These are phyloP conservation scores for Heloderma charlesbogerti DNA, from an alignment of 2,113 vertebrate species.

Conservation along the genomic window DNA sequence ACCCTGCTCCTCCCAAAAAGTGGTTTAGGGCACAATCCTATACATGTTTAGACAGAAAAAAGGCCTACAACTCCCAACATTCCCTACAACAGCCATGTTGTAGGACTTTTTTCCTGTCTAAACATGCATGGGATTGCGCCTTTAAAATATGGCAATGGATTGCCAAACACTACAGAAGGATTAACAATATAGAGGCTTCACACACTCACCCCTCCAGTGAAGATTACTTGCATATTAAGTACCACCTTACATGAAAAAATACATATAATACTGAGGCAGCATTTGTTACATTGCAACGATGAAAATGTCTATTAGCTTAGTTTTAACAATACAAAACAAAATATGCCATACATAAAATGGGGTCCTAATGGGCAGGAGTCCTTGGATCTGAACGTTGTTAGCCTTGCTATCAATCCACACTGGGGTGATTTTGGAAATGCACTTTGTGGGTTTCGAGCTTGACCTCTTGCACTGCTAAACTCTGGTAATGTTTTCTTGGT, in stretches of 20 bases:
- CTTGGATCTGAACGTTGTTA: background rate
- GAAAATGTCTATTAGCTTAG: background rate
- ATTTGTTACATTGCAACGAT: background rate
- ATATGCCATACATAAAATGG: background rate
- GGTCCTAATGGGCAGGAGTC: background rate
- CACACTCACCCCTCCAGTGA: background rate
- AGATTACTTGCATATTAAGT: conserved; percentile 4
- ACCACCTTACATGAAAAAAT: background rate
- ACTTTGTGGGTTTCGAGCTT: background rate
- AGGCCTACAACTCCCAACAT: too few relatives aligned
- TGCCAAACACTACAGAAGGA: background rate
- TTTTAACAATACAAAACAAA: conserved; percentile 5
- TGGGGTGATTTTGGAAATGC: background rate
- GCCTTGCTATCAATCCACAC: background rate
- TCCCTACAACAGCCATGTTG: too few relatives aligned
- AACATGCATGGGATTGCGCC: too few relatives aligned
- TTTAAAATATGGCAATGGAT: background rate
- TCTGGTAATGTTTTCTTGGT: conserved; percentile 1
- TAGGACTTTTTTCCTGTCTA: too few relatives aligned
- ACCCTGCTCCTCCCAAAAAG: background rate
- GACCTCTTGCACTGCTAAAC: background rate
- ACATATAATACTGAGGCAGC: background rate
- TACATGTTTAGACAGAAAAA: too few relatives aligned
- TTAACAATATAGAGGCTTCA: background rate
- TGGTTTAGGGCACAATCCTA: background rate